Percentiles rank a stretch among this genome's conserved stretches.
These are phyloP conservation scores for Aphaenogaster ashmeadi DNA, from an alignment of 1,140 invertebrate species.

Conservation along the genomic window DNA sequence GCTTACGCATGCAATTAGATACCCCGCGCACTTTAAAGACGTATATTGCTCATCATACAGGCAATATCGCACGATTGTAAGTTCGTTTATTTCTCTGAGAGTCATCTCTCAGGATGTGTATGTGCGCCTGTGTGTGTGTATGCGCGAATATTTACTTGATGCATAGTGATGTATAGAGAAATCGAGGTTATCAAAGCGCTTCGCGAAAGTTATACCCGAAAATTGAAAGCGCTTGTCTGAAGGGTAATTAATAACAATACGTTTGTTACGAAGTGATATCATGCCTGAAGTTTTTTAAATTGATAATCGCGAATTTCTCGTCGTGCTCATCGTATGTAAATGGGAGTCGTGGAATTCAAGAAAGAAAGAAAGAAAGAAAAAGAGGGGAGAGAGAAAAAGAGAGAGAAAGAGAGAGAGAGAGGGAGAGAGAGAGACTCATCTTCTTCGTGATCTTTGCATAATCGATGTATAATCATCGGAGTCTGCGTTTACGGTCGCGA, in stretches of 20 bases:
- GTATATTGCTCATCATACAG: background rate
- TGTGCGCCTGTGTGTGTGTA: background rate
- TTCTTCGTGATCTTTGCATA: conserved; percentile 63
- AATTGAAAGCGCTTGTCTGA: background rate
- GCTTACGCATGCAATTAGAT: background rate
- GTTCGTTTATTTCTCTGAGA: background rate
- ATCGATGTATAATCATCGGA: conserved; percentile 43
- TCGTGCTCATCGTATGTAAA: background rate
- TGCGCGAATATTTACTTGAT: background rate
- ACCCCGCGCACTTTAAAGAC: background rate
- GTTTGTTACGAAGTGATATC: background rate
- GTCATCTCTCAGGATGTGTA: background rate
- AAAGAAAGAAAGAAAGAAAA: background rate
- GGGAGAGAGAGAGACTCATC: conserved; percentile 12
- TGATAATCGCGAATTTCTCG: background rate
- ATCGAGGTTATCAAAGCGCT: background rate
- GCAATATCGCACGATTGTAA: background rate
- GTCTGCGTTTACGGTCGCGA: conserved; percentile 54
- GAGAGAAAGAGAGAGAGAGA: background rate
- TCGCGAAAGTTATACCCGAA: background rate
- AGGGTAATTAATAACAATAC: background rate
- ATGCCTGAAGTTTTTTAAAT: background rate
- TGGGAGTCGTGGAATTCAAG: conserved; percentile 3
- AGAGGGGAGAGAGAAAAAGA: background rate
- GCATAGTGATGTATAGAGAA: background rate